Conservation (phyloP, 2,113 vertebrate species). For the Channa maculata region DNA sequence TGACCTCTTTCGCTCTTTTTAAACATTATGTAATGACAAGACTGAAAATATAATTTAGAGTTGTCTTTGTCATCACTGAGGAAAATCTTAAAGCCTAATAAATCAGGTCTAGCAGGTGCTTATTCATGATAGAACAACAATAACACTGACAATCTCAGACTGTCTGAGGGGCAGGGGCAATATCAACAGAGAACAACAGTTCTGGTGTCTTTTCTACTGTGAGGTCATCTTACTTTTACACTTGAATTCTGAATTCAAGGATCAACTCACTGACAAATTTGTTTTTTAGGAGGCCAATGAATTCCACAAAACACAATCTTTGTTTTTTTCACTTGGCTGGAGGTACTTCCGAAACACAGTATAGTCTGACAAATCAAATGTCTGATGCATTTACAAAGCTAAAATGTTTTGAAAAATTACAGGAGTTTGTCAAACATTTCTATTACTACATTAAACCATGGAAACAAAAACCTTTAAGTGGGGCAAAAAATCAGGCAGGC, state of each 20-base stretch:
- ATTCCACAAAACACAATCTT: constrained; percentile 23
- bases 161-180: too few species aligned
- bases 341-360: not conserved
- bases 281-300: not conserved
- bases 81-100: constrained; percentile 4
- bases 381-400: constrained; percentile 1
- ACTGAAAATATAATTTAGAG: too few species aligned
- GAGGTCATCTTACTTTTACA: too few species aligned
- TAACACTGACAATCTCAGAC: not conserved
- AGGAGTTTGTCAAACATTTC: not conserved
- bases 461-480: not conserved
- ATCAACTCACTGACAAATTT: not conserved
- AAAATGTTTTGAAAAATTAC: constrained; percentile 1
- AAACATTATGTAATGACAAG: too few species aligned
- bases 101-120: constrained; percentile 11
- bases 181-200: too few species aligned
- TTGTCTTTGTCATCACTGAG: not conserved
- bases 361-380: not conserved
- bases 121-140: constrained; percentile 20
- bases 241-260: not conserved
- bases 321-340: not conserved
- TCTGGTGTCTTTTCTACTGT: too few species aligned
- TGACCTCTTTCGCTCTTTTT: not conserved
- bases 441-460: not conserved
- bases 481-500: constrained; percentile 3